Evolutionary conservation across 2,113 vertebrate genomes (phyloP).

Genomic region (Columba janthina): DNA sequence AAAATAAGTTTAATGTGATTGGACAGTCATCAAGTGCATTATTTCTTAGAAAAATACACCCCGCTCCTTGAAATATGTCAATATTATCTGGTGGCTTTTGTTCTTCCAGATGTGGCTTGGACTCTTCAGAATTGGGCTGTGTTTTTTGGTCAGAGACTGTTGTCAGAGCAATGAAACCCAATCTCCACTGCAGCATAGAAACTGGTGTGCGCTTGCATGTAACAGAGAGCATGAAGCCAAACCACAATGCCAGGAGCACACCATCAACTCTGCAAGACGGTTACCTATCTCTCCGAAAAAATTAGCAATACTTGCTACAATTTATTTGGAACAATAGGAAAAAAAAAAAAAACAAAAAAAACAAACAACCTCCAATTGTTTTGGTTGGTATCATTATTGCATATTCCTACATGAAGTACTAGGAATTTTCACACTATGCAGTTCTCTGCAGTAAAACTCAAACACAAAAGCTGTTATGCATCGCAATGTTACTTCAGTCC

Average conservation of each 20-base stretch:
- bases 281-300: neutral
- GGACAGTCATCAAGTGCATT: neutral
- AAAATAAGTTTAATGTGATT: accelerated
- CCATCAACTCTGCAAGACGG: neutral
- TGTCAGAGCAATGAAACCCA: neutral
- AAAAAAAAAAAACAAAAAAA: neutral
- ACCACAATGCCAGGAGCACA: neutral
- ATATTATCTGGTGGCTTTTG: neutral
- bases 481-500: neutral
- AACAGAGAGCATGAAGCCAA: neutral
- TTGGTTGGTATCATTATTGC: neutral
- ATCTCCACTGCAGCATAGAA: neutral
- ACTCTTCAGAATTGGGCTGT: neutral
- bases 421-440: neutral
- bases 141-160: neutral
- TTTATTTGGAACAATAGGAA: neutral
- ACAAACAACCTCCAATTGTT: accelerated
- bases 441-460: neutral
- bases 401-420: neutral
- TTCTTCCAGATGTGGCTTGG: neutral
- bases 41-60: neutral
- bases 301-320: neutral
- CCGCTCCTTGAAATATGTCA: accelerated
- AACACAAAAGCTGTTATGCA: neutral
- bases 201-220: neutral